Percentiles rank a stretch among this genome's conserved stretches.
Conservation (phyloP, 1,140 invertebrate genomes). For the Lerema accius region DNA sequence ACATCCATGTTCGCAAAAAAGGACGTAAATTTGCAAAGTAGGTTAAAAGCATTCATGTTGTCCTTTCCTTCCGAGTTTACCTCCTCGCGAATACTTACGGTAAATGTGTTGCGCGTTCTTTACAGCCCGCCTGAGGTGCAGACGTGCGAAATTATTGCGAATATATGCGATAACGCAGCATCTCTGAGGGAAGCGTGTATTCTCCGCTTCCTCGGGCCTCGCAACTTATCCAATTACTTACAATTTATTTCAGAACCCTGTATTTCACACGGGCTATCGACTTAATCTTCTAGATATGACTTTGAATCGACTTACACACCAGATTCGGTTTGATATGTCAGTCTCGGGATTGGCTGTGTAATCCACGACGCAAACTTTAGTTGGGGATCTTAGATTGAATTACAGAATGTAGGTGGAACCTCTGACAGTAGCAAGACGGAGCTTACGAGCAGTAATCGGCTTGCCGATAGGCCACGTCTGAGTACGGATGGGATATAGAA, state of each 20-base stretch:
- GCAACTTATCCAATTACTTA: slow-evolving; percentile 62
- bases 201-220: slow-evolving; percentile 38
- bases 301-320: slow-evolving; percentile 42
- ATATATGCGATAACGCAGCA: slow-evolving; percentile 55
- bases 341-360: slow-evolving; percentile 51
- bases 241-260: slow-evolving; percentile 47
- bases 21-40: slow-evolving; percentile 26
- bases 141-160: slow-evolving; percentile 50
- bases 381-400: slow-evolving; percentile 51
- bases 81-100: slow-evolving; percentile 32
- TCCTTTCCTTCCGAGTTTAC: slow-evolving; percentile 41
- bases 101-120: slow-evolving; percentile 35
- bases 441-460: slow-evolving; percentile 52
- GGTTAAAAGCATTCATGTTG: slow-evolving; percentile 35
- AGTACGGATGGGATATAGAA: slow-evolving; percentile 24
- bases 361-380: slow-evolving; percentile 60
- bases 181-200: slow-evolving; percentile 41
- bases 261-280: slow-evolving; percentile 35
- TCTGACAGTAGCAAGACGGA: slow-evolving; percentile 47
- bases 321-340: slow-evolving; percentile 40
- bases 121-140: slow-evolving; percentile 35
- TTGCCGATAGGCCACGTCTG: slow-evolving; percentile 43
- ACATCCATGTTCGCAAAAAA: slow-evolving; percentile 25
- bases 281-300: slow-evolving; percentile 36
- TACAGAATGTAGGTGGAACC: slow-evolving; percentile 53